Evolutionary conservation across 2,888 invertebrate species (phyloP).

Genomic region (Hydraecia micacea): DNA sequence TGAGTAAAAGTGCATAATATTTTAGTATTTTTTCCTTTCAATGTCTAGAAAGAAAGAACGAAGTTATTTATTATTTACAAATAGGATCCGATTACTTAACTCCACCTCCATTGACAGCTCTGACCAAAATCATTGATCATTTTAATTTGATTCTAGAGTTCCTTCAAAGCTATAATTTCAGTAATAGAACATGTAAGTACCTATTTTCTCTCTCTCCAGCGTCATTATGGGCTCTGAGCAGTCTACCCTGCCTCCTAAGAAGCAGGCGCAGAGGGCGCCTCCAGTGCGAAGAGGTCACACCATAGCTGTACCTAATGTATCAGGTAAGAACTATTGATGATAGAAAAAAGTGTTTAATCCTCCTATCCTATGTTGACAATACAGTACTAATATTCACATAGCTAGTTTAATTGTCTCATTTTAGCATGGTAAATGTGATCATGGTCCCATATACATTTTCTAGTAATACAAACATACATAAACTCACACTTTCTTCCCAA

Average conservation of each 20-base stretch:
- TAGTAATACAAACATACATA: too few relatives aligned
- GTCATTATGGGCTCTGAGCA: conserved; percentile 91
- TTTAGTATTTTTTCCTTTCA: neutral
- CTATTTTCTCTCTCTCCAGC: neutral
- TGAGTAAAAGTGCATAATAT: neutral
- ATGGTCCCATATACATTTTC: too few relatives aligned
- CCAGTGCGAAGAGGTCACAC: conserved; percentile 87
- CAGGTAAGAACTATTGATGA: conserved; percentile 73
- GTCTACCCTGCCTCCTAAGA: conserved; percentile 87
- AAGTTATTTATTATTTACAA: neutral
- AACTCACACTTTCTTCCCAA: too few relatives aligned
- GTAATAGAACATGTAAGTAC: neutral
- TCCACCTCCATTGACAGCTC: neutral
- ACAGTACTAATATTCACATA: neutral
- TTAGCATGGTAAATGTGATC: too few relatives aligned
- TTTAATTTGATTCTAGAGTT: neutral
- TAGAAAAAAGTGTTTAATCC: neutral
- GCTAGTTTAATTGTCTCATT: too few relatives aligned
- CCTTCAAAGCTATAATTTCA: neutral
- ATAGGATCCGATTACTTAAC: neutral
- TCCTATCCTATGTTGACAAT: neutral
- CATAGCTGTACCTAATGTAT: conserved; percentile 82
- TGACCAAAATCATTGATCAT: neutral
- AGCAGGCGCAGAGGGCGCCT: conserved; percentile 79
- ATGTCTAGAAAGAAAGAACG: neutral